These are phyloP conservation scores for Clistopyga incitator DNA, from an alignment of 2,888 invertebrate species.

Conservation along the genomic window DNA sequence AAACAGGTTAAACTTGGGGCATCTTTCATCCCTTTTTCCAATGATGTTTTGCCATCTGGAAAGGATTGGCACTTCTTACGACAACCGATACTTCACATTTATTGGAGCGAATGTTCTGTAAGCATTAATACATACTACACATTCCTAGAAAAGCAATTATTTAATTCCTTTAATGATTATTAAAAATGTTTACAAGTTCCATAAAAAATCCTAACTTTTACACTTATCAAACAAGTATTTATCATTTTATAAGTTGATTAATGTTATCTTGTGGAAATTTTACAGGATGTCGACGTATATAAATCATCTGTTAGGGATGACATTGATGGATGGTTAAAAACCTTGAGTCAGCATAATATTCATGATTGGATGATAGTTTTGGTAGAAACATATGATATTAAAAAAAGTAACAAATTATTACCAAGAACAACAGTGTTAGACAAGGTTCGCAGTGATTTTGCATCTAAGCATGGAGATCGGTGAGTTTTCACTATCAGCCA, in stretches of 20 bases:
- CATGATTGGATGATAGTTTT: slow-evolving; percentile 97
- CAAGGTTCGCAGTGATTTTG: slow-evolving; percentile 97
- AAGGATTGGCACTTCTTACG: slow-evolving; percentile 92
- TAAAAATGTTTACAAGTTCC: not conserved
- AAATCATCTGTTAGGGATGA: slow-evolving; percentile 95
- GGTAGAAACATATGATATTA: slow-evolving; percentile 96
- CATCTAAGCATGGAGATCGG: slow-evolving; percentile 92
- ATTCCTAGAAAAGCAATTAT: not conserved
- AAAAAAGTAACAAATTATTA: slow-evolving; percentile 95
- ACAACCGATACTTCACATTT: slow-evolving; percentile 96
- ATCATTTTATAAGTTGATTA: not conserved
- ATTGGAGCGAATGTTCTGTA: slow-evolving; percentile 97
- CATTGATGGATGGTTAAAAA: slow-evolving; percentile 94
- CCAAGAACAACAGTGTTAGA: slow-evolving; percentile 97
- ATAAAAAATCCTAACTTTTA: not conserved
- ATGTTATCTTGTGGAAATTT: slow-evolving; percentile 21
- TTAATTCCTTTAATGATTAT: too few relatives aligned
- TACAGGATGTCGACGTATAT: slow-evolving; percentile 96
- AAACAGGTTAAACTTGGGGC: slow-evolving; percentile 94
- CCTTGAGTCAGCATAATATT: slow-evolving; percentile 90
- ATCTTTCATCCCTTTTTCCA: slow-evolving; percentile 92
- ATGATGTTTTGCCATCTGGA: slow-evolving; percentile 90
- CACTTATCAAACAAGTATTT: not conserved
- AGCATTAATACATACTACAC: slow-evolving; percentile 78
- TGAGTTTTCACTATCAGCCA: slow-evolving; percentile 73